Base-by-base conservation (phyloP, 2,888 invertebrate species). In the Phyto melanocephala region DNA sequence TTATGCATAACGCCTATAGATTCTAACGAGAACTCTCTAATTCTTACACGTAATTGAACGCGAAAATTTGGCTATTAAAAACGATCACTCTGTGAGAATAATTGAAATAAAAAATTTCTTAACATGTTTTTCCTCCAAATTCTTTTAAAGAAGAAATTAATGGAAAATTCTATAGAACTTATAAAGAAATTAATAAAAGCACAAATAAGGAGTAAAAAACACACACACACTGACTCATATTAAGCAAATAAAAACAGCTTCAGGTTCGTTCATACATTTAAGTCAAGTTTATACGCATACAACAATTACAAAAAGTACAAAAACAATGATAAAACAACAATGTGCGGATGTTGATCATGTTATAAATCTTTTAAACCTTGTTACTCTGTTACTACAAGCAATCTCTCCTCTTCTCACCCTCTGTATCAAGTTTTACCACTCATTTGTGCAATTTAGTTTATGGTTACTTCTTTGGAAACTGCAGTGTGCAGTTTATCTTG, bases 331-430 rank as follows among this genome's bases (percentile, higher is more conserved):
- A 6, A 17, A 50, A 17, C 28, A 60, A 75, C 17, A 37, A 65
- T 60, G 67, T 80, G 52, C 79, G 79, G 79, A 80, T 80, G 79
- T 68, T 60, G 67, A 60, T 62, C 67, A 68, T 74, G 67, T 52
- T 42, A 80, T 80, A 80, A 80, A 72, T 80, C 54, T 68, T 28
- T 28, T 17, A 80, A 62, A 52, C 37, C 72, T 80, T 37, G 67
- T 72, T 79, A 28, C 11, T 2, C 54, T 58, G 17, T 20, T 37
- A 40, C 28, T 6, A 28, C 6, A 28, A 28, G 6, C 3, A 28
- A 28, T 6, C 28, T 28, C 28, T 6, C 28, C 28, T 28, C n/a
- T n/a, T n/a, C n/a, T n/a, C n/a, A n/a, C n/a, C n/a, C n/a, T n/a
- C n/a, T n/a, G n/a, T n/a, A n/a, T n/a, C n/a, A n/a, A n/a, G n/a